Evolutionary conservation across 2,113 vertebrate genomes (phyloP).

Genomic region (Origma solitaria): DNA sequence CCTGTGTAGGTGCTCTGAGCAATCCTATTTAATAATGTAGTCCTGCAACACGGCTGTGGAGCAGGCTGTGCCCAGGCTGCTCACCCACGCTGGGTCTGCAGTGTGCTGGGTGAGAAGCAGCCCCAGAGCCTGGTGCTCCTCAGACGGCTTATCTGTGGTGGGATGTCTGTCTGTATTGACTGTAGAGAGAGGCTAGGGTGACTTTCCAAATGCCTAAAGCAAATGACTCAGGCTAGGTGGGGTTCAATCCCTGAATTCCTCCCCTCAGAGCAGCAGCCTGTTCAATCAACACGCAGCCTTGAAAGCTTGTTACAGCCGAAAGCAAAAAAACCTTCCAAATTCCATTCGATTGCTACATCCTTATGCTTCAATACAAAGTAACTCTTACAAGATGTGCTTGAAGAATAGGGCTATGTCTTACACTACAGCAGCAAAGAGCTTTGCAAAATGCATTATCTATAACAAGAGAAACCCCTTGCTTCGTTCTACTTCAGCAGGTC

Average conservation of each 20-base stretch:
- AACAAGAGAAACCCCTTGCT: not conserved
- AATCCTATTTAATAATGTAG: not conserved
- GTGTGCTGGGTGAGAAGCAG: not conserved
- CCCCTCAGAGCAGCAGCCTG: not conserved
- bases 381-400: not conserved
- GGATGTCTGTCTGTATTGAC: not conserved
- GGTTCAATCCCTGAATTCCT: not conserved
- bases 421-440: not conserved
- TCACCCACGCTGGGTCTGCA: not conserved
- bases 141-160: not conserved
- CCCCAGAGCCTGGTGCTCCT: not conserved
- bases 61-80: not conserved
- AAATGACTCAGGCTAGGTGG: not conserved
- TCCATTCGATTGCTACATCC: not conserved
- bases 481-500: not conserved
- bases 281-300: not conserved
- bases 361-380: not conserved
- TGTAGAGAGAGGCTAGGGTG: not conserved
- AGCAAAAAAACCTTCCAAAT: not conserved
- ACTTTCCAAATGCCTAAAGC: not conserved
- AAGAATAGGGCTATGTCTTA: not conserved
- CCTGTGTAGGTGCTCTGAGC: not conserved
- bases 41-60: not conserved
- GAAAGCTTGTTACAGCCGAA: not conserved
- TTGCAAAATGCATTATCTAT: not conserved